A percentile compares a stretch with the other conserved stretches of the same genome.
Evolutionary conservation across 2,113 vertebrate species (phyloP).

Genomic region (Ancistrus triradiatus): DNA sequence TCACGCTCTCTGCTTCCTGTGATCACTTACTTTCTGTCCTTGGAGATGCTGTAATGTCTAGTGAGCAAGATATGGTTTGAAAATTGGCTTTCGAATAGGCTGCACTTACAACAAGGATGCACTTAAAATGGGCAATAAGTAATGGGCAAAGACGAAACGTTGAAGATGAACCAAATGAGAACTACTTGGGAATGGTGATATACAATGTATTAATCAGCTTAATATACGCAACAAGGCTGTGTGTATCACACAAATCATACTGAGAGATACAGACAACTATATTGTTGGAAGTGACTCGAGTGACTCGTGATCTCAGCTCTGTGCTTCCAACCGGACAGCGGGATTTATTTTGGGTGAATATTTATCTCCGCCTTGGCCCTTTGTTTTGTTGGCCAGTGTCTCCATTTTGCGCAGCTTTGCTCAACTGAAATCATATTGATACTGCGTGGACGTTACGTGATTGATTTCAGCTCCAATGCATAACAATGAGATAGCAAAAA

Average conservation of each 20-base stretch:
- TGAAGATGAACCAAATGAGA: too few relatives aligned
- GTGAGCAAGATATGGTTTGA: not conserved
- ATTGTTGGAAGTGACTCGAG: too few relatives aligned
- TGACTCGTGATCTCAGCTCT: slow-evolving; percentile 14
- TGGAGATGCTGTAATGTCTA: not conserved
- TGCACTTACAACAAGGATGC: too few relatives aligned
- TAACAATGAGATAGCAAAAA: slow-evolving; percentile 84
- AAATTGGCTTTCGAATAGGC: not conserved
- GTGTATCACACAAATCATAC: too few relatives aligned
- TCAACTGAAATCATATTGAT: slow-evolving; percentile 73
- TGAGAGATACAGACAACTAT: too few relatives aligned
- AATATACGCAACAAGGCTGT: too few relatives aligned
- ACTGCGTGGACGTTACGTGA: slow-evolving; percentile 71
- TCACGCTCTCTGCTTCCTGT: not conserved
- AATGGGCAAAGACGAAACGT: too few relatives aligned
- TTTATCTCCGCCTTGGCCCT: slow-evolving; percentile 39
- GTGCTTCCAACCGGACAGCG: slow-evolving; percentile 24
- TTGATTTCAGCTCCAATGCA: slow-evolving; percentile 79
- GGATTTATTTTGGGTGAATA: slow-evolving; percentile 24
- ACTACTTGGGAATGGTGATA: too few relatives aligned
- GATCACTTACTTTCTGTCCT: not conserved
- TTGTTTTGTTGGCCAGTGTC: slow-evolving; percentile 65
- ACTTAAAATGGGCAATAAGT: not conserved
- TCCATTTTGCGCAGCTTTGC: slow-evolving; percentile 54
- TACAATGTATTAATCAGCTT: too few relatives aligned